Evolutionary conservation across 2,113 vertebrate species (phyloP).

Genomic region (Verasper variegatus): DNA sequence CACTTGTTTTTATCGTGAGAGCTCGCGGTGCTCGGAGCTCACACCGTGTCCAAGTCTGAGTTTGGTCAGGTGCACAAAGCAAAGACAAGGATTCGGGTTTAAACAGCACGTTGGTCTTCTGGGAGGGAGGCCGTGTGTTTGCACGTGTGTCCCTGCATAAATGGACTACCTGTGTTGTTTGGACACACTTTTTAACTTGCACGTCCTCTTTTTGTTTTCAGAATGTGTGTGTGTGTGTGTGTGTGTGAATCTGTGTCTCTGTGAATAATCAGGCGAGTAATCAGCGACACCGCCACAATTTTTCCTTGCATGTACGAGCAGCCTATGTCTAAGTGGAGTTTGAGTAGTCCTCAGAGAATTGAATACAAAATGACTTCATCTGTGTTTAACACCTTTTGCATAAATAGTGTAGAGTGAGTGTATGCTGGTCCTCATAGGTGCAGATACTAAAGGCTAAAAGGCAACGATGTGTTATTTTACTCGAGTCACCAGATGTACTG

Average conservation of each 20-base stretch:
- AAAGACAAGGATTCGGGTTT: not conserved
- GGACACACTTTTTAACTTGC: not conserved
- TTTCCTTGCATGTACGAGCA: not conserved
- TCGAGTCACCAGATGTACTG: too few relatives aligned
- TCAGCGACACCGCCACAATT: too few relatives aligned
- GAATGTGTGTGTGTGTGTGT: not conserved
- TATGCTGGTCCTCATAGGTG: too few relatives aligned
- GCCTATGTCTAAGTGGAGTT: not conserved
- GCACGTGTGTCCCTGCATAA: not conserved
- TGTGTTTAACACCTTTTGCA: not conserved
- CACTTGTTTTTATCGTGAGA: not conserved
- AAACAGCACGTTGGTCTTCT: not conserved
- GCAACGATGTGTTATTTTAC: too few relatives aligned
- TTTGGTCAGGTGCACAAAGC: slow-evolving; percentile 5
- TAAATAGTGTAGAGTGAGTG: too few relatives aligned
- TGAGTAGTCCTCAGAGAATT: not conserved
- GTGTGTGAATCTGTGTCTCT: not conserved
- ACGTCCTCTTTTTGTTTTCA: not conserved
- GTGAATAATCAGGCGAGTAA: not conserved
- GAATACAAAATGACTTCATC: not conserved
- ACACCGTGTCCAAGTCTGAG: too few relatives aligned
- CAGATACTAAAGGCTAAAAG: too few relatives aligned
- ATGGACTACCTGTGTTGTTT: not conserved
- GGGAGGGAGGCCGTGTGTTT: not conserved
- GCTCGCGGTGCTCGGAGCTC: not conserved